These are phyloP conservation scores for Apogon hyalosoma DNA, from an alignment of 2,797 vertebrate genomes.

Conservation along the genomic window DNA sequence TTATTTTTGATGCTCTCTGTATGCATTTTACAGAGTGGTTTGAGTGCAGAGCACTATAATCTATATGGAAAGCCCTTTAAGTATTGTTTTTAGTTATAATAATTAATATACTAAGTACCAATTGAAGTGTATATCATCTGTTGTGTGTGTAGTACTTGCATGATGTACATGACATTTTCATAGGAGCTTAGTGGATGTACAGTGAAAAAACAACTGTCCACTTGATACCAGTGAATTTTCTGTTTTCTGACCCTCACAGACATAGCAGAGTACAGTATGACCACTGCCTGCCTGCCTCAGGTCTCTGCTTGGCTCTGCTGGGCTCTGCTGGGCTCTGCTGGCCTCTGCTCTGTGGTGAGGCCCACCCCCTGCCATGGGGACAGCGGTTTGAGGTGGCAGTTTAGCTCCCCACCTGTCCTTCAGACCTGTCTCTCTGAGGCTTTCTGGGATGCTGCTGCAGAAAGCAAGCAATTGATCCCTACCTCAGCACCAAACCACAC, in stretches of 20 bases:
- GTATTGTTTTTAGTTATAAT: too few species aligned
- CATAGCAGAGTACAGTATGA: conserved; percentile 48
- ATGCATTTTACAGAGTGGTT: too few species aligned
- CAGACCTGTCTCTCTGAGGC: conserved; percentile 60
- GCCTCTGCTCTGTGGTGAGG: conserved; percentile 53
- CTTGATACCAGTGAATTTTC: too few species aligned
- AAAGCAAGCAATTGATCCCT: conserved; percentile 78
- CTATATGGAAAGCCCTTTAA: too few species aligned
- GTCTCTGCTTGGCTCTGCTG: conserved; percentile 45
- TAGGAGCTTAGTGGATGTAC: too few species aligned
- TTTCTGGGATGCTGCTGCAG: conserved; percentile 78
- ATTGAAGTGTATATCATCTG: too few species aligned
- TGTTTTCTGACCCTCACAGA: conserved; percentile 5
- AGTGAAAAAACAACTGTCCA: too few species aligned
- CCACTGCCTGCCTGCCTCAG: conserved; percentile 46
- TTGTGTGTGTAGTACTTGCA: too few species aligned
- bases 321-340: conserved; percentile 31
- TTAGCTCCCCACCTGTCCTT: conserved; percentile 75
- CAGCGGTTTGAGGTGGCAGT: conserved; percentile 78
- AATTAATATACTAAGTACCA: too few species aligned
- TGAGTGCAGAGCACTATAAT: too few species aligned
- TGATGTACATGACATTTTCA: too few species aligned
- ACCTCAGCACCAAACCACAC: conserved; percentile 79
- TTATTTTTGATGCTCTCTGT: too few species aligned
- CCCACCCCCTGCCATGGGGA: conserved; percentile 46